Evolutionary conservation across 2,888 invertebrate genomes (phyloP), one percentile per base, ranked within the genome.

Genomic region (Papilio demoleus): DNA sequence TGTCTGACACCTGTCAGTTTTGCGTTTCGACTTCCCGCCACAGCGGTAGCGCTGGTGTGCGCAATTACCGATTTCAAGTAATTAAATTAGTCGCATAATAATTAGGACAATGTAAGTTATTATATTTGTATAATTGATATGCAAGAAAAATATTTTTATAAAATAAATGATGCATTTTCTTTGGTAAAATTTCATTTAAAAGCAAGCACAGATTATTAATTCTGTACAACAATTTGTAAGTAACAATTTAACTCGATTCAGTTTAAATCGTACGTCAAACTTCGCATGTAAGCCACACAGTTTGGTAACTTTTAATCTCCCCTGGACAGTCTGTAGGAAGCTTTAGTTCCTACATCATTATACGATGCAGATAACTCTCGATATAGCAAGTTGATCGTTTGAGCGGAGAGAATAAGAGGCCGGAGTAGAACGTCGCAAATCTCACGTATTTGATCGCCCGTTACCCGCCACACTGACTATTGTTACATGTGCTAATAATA

Each of bases 401-500:
- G 60, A 68, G 64, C 42, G 40, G 67, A 72, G 75, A 77, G 83
- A 79, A 81, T 83, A 83, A 75, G 79, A 77, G 76, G 75, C 74
- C 76, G 72, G 74, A 70, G 75, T 75, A 78, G 84, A 82, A 81
- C 86, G 85, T 81, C 79, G 83, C 86, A 82, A 87, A 88, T 88
- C 86, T 88, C 88, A 90, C 88, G 90, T 88, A 90, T 90, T 89
- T 86, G 85, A 87, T 87, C 87, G 80, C 81, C 83, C 78, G 82
- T 81, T 85, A 78, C 77, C 74, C 72, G 80, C 80, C 82, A 80
- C 79, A 82, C 77, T 73, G 74, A 77, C 77, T 79, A 79, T 81
- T 83, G 81, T 82, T 83, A 81, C 83, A 83, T 86, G 81, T 83
- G 81, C 75, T 74, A 72, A 60, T 65, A 71, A 82, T 69, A 69